These are phyloP conservation scores for Gandaritis pyraliata DNA, from an alignment of 2,888 invertebrate genomes.

Conservation along the genomic window DNA sequence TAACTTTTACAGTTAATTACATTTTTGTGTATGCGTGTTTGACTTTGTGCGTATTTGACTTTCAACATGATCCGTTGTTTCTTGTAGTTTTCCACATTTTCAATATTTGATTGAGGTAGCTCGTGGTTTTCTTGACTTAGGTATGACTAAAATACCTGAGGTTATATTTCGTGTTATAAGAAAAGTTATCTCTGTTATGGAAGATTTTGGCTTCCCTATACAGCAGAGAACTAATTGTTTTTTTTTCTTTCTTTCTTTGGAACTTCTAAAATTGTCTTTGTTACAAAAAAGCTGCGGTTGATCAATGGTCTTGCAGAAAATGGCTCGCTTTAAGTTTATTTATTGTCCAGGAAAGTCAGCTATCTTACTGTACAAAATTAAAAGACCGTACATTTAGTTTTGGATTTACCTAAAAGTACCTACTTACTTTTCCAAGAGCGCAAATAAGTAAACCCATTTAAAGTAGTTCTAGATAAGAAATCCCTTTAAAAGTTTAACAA, in stretches of 20 bases:
- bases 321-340: not conserved
- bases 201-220: too few species aligned
- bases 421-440: conserved; percentile 1
- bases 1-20: too few species aligned
- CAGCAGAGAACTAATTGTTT: too few species aligned
- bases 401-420: not conserved
- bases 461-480: conserved; percentile 3
- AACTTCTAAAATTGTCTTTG: not conserved
- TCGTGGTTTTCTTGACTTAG: too few species aligned
- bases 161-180: too few species aligned
- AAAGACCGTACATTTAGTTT: not conserved
- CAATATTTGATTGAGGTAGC: too few species aligned
- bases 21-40: too few species aligned
- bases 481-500: conserved; percentile 12
- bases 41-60: too few species aligned
- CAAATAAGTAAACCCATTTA: not conserved
- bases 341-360: not conserved
- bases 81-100: too few species aligned
- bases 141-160: too few species aligned
- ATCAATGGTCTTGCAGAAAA: conserved; percentile 1
- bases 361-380: not conserved
- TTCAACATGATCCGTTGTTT: too few species aligned
- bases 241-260: not conserved
- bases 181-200: too few species aligned
- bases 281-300: not conserved